These are phyloP conservation scores for Synodontis membranacea DNA, from an alignment of 2,113 vertebrate species.

Conservation along the genomic window DNA sequence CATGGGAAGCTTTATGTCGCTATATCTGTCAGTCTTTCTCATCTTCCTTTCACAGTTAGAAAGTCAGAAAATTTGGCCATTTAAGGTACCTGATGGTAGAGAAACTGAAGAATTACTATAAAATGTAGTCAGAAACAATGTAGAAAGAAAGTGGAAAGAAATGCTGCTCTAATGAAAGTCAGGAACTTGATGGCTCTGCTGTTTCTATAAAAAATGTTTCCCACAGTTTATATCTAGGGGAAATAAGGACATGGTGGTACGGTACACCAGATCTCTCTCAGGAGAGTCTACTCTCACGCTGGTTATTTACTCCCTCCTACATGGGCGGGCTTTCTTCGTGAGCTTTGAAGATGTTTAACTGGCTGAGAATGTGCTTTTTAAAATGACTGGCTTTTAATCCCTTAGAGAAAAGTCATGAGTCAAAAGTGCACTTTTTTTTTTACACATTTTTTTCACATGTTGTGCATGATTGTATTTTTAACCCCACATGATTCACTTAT, in stretches of 20 bases:
- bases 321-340: background rate
- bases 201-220: background rate
- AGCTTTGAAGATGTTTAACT: background rate
- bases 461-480: no score
- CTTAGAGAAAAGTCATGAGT: no score
- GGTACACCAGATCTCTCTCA: background rate
- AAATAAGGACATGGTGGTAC: background rate
- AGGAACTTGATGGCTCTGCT: background rate
- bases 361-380: background rate
- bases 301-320: background rate
- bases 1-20: background rate
- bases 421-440: no score
- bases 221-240: background rate
- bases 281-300: background rate
- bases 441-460: no score
- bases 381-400: background rate
- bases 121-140: background rate
- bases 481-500: no score
- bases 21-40: background rate
- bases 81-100: background rate
- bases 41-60: background rate
- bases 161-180: background rate
- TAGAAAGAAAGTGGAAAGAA: background rate
- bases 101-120: background rate
- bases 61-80: background rate